These are phyloP conservation scores for Alces alces DNA, from an alignment of 2,113 vertebrate species.

Conservation along the genomic window DNA sequence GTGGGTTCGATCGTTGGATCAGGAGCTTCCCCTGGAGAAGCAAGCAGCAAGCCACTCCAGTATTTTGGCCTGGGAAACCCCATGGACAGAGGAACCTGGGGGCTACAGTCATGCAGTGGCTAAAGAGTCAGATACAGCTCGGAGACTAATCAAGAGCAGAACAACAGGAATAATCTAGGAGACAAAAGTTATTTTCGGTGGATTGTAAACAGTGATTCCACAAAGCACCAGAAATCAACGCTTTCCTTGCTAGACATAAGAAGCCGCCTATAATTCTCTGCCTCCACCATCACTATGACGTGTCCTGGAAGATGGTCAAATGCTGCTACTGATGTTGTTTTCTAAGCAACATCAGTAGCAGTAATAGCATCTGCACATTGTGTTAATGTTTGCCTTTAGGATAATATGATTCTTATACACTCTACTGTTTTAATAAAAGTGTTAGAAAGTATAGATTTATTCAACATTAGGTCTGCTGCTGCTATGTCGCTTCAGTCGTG, in stretches of 20 bases:
- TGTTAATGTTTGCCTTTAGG: background rate
- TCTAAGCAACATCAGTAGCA: background rate
- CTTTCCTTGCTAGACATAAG: background rate
- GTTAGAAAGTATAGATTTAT: background rate
- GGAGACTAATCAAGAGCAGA: background rate
- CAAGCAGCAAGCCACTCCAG: fast-evolving
- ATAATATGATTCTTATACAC: background rate
- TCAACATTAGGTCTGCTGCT: background rate
- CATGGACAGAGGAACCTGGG: background rate
- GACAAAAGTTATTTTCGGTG: background rate
- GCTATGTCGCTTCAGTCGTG: too few relatives aligned
- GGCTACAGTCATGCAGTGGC: background rate
- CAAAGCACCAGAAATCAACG: background rate
- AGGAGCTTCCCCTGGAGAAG: background rate
- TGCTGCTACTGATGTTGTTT: background rate
- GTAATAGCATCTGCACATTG: background rate
- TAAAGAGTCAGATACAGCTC: background rate
- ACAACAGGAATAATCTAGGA: background rate
- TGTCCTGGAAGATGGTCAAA: background rate
- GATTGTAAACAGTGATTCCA: background rate
- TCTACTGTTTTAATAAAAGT: background rate
- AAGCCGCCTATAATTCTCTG: background rate
- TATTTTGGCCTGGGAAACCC: background rate
- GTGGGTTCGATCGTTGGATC: fast-evolving
- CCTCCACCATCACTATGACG: background rate